These are phyloP conservation scores for Todus mexicanus DNA, from an alignment of 2,797 vertebrate genomes.

Conservation along the genomic window DNA sequence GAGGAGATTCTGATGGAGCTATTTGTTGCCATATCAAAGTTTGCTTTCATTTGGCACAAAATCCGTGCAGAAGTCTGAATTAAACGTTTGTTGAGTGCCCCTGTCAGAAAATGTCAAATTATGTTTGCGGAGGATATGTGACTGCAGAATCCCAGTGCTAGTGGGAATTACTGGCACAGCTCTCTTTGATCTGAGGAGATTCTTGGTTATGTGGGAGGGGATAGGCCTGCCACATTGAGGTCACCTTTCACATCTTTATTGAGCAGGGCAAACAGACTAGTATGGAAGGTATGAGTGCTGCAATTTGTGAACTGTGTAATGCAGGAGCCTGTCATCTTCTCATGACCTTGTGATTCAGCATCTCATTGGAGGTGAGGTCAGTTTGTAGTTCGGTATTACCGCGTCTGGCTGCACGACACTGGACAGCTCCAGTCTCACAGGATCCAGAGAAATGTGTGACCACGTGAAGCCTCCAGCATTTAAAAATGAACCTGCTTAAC, in stretches of 20 bases:
- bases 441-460: background rate
- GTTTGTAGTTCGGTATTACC: background rate
- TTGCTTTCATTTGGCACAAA: background rate
- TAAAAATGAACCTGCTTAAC: background rate
- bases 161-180: background rate
- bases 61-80: background rate
- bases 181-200: background rate
- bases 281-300: background rate
- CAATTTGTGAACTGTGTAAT: background rate
- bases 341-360: slow-evolving; percentile 14
- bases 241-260: background rate
- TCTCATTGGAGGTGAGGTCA: background rate
- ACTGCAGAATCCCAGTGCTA: background rate
- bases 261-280: background rate
- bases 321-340: background rate
- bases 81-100: background rate
- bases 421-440: background rate
- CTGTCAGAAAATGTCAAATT: background rate
- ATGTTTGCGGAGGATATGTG: background rate
- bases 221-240: background rate
- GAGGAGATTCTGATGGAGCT: background rate
- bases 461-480: background rate
- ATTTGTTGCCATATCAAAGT: background rate
- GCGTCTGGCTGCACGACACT: background rate
- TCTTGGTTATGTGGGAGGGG: background rate